These are phyloP conservation scores for Bibio marci DNA, from an alignment of 2,888 invertebrate species.

Conservation along the genomic window DNA sequence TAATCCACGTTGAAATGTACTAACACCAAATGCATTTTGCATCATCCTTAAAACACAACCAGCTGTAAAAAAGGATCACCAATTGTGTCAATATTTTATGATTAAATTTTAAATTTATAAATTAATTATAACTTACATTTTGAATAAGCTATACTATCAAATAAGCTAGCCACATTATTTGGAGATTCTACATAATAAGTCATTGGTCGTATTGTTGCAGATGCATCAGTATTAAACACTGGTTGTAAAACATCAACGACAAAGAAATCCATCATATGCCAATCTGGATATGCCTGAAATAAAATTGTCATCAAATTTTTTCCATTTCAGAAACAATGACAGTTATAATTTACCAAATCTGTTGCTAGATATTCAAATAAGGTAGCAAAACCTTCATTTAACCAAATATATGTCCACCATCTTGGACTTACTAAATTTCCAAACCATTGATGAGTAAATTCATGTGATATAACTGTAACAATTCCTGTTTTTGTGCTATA, in stretches of 20 bases:
- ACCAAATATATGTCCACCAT: slow-evolving; percentile 41
- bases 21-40: slow-evolving; percentile 31
- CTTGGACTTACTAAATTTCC: slow-evolving; percentile 44
- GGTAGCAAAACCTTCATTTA: slow-evolving; percentile 58
- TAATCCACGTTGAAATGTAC: slow-evolving; percentile 37
- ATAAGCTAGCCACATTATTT: slow-evolving; percentile 63
- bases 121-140: slow-evolving; percentile 56
- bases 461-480: background rate
- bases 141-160: slow-evolving; percentile 72
- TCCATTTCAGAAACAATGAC: too few relatives aligned
- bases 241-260: slow-evolving; percentile 53
- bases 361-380: slow-evolving; percentile 47
- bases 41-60: slow-evolving; percentile 41
- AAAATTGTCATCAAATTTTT: too few relatives aligned
- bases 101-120: background rate
- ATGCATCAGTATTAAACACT: slow-evolving; percentile 54
- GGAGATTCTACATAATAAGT: slow-evolving; percentile 68
- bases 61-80: slow-evolving; percentile 24
- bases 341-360: slow-evolving; percentile 34
- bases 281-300: slow-evolving; percentile 36
- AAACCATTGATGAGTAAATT: slow-evolving; percentile 1
- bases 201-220: slow-evolving; percentile 61
- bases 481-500: slow-evolving; percentile 16
- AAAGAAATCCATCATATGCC: slow-evolving; percentile 61
- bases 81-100: background rate